These are phyloP conservation scores for Pangasianodon gigas DNA, from an alignment of 2,113 vertebrate genomes.

Conservation along the genomic window DNA sequence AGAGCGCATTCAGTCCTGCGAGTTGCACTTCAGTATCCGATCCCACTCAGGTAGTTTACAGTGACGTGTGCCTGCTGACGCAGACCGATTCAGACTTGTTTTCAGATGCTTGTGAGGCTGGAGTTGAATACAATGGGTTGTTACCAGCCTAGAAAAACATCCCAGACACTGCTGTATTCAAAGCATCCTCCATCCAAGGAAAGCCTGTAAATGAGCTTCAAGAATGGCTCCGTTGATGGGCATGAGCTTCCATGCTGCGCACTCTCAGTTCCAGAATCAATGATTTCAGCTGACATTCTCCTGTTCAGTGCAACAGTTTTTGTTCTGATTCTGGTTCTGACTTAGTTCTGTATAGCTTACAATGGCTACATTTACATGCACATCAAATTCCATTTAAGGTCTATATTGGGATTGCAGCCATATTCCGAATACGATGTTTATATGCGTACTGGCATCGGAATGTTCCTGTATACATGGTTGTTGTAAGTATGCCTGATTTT, in stretches of 20 bases:
- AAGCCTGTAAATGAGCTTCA: neutral
- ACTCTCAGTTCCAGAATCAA: neutral
- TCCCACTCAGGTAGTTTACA: neutral
- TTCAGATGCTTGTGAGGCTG: neutral
- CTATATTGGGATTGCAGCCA: too few relatives aligned
- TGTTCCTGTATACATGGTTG: too few relatives aligned
- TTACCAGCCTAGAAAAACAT: neutral
- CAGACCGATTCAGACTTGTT: neutral
- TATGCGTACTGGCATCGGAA: too few relatives aligned
- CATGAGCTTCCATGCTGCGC: neutral
- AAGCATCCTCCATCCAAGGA: neutral
- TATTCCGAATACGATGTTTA: too few relatives aligned
- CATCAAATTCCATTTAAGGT: too few relatives aligned
- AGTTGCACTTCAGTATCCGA: neutral
- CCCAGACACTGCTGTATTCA: neutral
- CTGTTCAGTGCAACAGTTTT: neutral
- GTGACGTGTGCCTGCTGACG: neutral
- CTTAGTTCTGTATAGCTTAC: neutral
- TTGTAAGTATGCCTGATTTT: too few relatives aligned
- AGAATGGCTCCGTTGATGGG: neutral
- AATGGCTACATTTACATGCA: too few relatives aligned
- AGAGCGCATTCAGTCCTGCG: neutral
- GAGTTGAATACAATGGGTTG: neutral
- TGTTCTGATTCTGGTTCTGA: neutral
- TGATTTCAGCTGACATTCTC: neutral